Evolutionary conservation across 2,888 invertebrate species (phyloP).

Genomic region (Graphium colonna): DNA sequence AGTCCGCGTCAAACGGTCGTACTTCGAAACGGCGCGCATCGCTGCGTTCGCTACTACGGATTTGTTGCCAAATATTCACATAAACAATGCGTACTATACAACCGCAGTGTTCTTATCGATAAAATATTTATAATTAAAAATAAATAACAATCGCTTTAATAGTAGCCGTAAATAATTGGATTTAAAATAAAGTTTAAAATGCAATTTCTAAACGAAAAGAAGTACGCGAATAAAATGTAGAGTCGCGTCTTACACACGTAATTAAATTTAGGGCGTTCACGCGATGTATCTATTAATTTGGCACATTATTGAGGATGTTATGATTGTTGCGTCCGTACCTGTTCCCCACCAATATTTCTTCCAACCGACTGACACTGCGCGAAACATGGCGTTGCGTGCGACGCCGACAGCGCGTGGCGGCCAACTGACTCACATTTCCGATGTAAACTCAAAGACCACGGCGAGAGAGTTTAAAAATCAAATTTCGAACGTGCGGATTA

Average conservation of each 20-base stretch:
- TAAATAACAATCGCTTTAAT: no score
- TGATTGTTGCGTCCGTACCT: conserved; percentile 70
- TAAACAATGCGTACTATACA: conserved; percentile 11
- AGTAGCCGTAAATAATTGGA: background rate
- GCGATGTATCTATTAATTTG: conserved; percentile 32
- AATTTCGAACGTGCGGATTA: conserved; percentile 28
- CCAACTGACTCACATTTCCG: conserved; percentile 48
- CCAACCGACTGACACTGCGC: conserved; percentile 69
- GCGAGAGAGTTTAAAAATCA: conserved; percentile 39
- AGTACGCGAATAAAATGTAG: conserved; percentile 21
- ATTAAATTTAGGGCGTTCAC: conserved; percentile 5
- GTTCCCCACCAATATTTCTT: conserved; percentile 77
- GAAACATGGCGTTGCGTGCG: conserved; percentile 69
- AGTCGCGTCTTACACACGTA: conserved; percentile 1
- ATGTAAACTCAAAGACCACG: conserved; percentile 34
- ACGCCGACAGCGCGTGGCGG: conserved; percentile 59
- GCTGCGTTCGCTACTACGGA: conserved; percentile 20
- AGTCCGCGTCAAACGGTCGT: conserved; percentile 53
- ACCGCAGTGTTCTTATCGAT: conserved; percentile 5
- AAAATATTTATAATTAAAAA: background rate
- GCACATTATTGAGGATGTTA: conserved; percentile 57
- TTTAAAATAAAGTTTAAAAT: background rate
- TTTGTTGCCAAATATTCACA: conserved; percentile 29
- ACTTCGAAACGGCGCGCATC: conserved; percentile 38
- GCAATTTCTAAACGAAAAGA: background rate